phyloP scores from a whole-genome alignment of 2,888 invertebrate genomes.

The Melanotus villosus region DNA sequence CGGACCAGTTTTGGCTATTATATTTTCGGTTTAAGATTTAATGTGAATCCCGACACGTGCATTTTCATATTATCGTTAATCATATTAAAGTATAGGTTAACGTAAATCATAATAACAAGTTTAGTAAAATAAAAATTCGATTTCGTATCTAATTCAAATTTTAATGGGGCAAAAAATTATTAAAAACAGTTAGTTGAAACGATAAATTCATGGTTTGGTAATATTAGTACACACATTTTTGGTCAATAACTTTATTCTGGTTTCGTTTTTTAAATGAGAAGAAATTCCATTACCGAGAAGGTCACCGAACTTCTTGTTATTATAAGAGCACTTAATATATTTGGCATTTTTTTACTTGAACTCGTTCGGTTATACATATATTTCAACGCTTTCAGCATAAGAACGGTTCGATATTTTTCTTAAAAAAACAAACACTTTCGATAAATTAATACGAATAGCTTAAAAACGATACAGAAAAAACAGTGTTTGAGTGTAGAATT shows the following conservation, averaged over 20 bases:
- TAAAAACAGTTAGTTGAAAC: constrained; percentile 16
- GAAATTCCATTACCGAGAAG: constrained; percentile 27
- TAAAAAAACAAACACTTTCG: neutral
- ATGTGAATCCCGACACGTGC: constrained; percentile 22
- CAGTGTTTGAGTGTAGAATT: no score
- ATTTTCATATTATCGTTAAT: constrained; percentile 30
- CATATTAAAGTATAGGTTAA: constrained; percentile 27
- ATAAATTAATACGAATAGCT: neutral
- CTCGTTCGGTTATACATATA: constrained; percentile 22
- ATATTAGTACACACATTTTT: constrained; percentile 20
- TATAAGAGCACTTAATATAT: constrained; percentile 28
- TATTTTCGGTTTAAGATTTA: neutral
- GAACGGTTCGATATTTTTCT: neutral
- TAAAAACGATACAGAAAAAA: no score
- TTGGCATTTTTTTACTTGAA: constrained; percentile 26
- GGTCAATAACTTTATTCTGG: constrained; percentile 25
- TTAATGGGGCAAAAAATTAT: constrained; percentile 19
- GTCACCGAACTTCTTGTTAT: constrained; percentile 28
- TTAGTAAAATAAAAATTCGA: constrained; percentile 25
- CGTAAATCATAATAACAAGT: constrained; percentile 30
- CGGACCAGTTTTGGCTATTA: neutral
- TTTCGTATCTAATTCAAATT: constrained; percentile 29
- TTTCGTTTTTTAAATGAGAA: constrained; percentile 20
- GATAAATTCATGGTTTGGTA: constrained; percentile 3
- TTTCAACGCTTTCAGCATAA: constrained; percentile 9